Evolutionary conservation across 2,888 invertebrate genomes (phyloP).

Genomic region (Ochropacha duplaris): DNA sequence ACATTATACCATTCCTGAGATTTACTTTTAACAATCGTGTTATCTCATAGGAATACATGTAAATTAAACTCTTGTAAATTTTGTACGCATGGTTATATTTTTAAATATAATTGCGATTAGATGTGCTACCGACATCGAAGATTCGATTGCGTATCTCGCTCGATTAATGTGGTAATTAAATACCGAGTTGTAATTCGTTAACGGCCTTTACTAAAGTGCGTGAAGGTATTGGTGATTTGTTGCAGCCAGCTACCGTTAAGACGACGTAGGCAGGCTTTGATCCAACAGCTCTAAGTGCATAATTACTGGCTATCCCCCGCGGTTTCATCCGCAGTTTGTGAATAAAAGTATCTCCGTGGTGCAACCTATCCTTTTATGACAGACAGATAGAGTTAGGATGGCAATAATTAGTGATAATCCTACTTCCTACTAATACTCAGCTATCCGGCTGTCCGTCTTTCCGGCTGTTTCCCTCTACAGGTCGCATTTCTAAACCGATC

Average conservation of each 20-base stretch:
- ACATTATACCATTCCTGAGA: too few relatives aligned
- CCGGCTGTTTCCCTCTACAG: too few relatives aligned
- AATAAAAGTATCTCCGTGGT: too few relatives aligned
- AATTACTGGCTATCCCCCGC: too few relatives aligned
- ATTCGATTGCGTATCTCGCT: conserved; percentile 23
- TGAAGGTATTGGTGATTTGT: conserved; percentile 36
- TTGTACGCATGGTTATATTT: conserved; percentile 37
- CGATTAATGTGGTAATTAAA: conserved; percentile 56
- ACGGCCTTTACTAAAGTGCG: conserved; percentile 62
- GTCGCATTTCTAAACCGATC: too few relatives aligned
- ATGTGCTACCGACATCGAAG: conserved; percentile 56
- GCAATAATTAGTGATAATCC: too few relatives aligned
- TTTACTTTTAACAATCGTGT: neutral
- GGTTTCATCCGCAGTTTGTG: too few relatives aligned
- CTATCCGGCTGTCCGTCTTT: too few relatives aligned
- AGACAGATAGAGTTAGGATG: too few relatives aligned
- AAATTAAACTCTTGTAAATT: conserved; percentile 12
- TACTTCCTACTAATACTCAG: too few relatives aligned
- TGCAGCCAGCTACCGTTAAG: neutral
- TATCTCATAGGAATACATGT: neutral
- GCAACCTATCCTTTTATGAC: too few relatives aligned
- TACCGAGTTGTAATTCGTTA: conserved; percentile 67
- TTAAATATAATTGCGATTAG: conserved; percentile 47
- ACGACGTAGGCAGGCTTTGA: conserved; percentile 15
- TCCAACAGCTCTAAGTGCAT: neutral